Percentiles rank a stretch among this genome's conserved stretches.
Conservation (phyloP, 2,113 vertebrate species). For the Gobiocypris rarus region DNA sequence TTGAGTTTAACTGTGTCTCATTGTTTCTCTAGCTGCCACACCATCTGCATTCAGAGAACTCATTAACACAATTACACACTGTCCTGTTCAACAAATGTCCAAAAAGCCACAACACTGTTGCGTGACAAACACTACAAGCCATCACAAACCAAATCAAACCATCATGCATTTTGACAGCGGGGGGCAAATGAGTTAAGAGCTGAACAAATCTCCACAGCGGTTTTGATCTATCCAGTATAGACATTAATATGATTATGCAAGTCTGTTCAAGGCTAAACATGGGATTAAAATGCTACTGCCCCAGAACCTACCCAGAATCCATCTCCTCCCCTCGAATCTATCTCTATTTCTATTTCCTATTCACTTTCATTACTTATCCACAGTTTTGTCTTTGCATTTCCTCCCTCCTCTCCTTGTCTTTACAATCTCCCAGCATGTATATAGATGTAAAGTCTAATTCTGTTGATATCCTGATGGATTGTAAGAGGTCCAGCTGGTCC, state of each 20-base stretch:
- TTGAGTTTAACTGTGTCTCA: slow-evolving; percentile 63
- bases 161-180: background rate
- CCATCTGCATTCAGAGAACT: slow-evolving; percentile 42
- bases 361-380: background rate
- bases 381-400: background rate
- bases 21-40: slow-evolving; percentile 62
- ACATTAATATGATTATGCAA: slow-evolving; percentile 51
- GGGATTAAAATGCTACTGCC: slow-evolving; percentile 45
- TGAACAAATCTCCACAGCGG: slow-evolving; percentile 7
- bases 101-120: background rate
- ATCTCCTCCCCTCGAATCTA: slow-evolving; percentile 23
- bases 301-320: slow-evolving; percentile 16
- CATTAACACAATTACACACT: slow-evolving; percentile 35
- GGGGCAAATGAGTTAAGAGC: slow-evolving; percentile 9
- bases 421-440: background rate
- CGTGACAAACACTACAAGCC: slow-evolving; percentile 25
- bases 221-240: slow-evolving; percentile 23
- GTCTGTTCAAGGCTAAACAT: slow-evolving; percentile 44
- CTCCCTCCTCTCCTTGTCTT: background rate
- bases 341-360: slow-evolving; percentile 1
- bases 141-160: slow-evolving; percentile 10
- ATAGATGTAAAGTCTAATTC: slow-evolving; percentile 30
- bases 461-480: slow-evolving; percentile 32
- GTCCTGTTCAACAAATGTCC: slow-evolving; percentile 10
- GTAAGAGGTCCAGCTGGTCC: slow-evolving; percentile 38